phyloP scores from a whole-genome alignment of 2,888 invertebrate genomes.

The Prostheceraeus crozeri region DNA sequence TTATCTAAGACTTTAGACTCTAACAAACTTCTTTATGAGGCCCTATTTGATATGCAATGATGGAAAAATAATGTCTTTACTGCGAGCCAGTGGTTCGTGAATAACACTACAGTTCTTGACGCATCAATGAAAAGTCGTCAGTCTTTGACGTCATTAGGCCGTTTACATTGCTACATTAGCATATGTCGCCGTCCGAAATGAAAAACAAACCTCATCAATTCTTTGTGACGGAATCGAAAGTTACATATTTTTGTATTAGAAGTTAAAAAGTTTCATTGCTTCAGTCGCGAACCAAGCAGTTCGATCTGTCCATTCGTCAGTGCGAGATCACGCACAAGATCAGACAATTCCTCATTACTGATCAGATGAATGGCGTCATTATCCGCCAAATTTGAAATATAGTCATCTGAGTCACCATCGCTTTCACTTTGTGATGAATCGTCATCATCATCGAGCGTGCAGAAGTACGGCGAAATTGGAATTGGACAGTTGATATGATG shows the following conservation, averaged over 20 bases:
- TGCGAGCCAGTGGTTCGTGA: background rate
- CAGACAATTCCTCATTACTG: too few species aligned
- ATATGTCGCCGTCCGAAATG: background rate
- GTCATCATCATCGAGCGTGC: too few species aligned
- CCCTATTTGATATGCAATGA: constrained; percentile 14
- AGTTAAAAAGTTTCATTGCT: background rate
- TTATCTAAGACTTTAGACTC: background rate
- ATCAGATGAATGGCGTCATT: too few species aligned
- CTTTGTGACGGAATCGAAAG: background rate
- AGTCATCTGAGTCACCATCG: too few species aligned
- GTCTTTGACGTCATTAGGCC: background rate
- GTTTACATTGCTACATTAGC: constrained; percentile 3
- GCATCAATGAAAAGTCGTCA: constrained; percentile 21
- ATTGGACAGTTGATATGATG: too few species aligned
- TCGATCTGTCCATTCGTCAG: too few species aligned
- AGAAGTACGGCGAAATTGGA: too few species aligned
- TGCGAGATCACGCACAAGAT: too few species aligned
- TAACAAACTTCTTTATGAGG: constrained; percentile 16
- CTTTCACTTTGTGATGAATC: too few species aligned
- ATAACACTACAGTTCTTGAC: background rate
- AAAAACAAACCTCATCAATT: background rate
- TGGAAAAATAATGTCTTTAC: background rate
- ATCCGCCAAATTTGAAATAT: too few species aligned
- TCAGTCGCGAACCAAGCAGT: background rate
- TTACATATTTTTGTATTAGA: background rate